phyloP scores from a whole-genome alignment of 2,888 invertebrate species.

The Tineola bisselliella region DNA sequence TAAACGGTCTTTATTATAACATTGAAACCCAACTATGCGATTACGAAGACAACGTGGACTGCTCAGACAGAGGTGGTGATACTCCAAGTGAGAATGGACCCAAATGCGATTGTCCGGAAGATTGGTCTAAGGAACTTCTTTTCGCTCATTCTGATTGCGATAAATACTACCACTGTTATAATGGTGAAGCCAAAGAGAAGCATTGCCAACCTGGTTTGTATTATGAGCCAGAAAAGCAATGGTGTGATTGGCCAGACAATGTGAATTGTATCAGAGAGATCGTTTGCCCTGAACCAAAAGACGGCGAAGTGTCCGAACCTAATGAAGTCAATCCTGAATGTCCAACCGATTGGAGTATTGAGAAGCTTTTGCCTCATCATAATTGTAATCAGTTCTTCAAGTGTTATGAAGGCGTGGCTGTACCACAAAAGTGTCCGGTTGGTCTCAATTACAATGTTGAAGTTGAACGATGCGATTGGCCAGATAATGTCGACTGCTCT shows the following conservation, averaged over 20 bases:
- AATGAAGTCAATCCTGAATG: neutral
- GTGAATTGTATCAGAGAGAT: constrained; percentile 52
- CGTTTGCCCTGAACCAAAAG: neutral
- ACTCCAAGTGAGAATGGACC: neutral
- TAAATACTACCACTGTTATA: constrained; percentile 60
- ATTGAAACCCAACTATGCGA: constrained; percentile 66
- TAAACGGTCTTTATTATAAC: constrained; percentile 66
- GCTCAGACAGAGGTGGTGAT: constrained; percentile 42
- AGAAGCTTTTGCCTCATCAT: constrained; percentile 63
- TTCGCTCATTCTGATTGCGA: constrained; percentile 21
- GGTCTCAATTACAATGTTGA: constrained; percentile 68
- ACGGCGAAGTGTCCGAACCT: neutral
- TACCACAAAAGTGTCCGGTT: constrained; percentile 66
- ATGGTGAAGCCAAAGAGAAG: constrained; percentile 61
- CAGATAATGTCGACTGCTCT: constrained; percentile 69
- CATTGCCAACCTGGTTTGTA: constrained; percentile 59
- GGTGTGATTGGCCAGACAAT: constrained; percentile 66
- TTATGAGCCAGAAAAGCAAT: constrained; percentile 50
- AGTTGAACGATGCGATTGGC: constrained; percentile 71
- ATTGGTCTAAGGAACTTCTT: neutral
- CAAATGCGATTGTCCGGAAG: neutral
- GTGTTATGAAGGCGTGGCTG: constrained; percentile 71
- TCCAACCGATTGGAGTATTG: constrained; percentile 33
- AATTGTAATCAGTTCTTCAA: constrained; percentile 73
- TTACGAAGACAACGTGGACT: constrained; percentile 70